These are phyloP conservation scores for Bombyx huttoni DNA, from an alignment of 2,888 invertebrate genomes.

Conservation along the genomic window DNA sequence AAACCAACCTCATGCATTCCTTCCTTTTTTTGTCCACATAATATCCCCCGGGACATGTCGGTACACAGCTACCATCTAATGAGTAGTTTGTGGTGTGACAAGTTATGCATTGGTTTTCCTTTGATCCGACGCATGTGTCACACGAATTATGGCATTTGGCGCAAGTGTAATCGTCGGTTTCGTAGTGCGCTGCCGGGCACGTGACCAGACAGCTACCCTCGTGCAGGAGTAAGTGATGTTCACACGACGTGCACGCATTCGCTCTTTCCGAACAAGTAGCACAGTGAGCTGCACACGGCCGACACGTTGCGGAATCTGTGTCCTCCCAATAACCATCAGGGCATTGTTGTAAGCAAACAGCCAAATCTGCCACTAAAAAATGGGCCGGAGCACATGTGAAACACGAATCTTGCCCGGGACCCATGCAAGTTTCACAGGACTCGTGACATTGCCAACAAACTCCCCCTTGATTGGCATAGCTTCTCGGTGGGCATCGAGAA, in stretches of 20 bases:
- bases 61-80: conserved; percentile 79
- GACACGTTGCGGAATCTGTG: conserved; percentile 80
- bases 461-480: conserved; percentile 85
- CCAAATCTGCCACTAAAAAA: conserved; percentile 85
- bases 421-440: conserved; percentile 90
- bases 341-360: conserved; percentile 89
- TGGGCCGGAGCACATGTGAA: conserved; percentile 88
- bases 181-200: conserved; percentile 86
- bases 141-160: conserved; percentile 84
- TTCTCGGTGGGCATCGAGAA: conserved; percentile 85
- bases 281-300: conserved; percentile 89
- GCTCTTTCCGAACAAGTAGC: conserved; percentile 87
- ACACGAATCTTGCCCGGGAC: conserved; percentile 89
- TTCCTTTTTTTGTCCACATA: conserved; percentile 84
- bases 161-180: conserved; percentile 90
- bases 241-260: conserved; percentile 88
- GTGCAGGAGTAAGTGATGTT: conserved; percentile 88
- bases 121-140: conserved; percentile 84
- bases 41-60: conserved; percentile 80
- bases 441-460: conserved; percentile 91
- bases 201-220: conserved; percentile 86
- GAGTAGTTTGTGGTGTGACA: conserved; percentile 82
- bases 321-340: conserved; percentile 92
- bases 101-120: conserved; percentile 84
- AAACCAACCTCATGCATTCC: conserved; percentile 77